These are phyloP conservation scores for Stegana nigrithorax DNA, from an alignment of 2,888 invertebrate genomes.

Conservation along the genomic window DNA sequence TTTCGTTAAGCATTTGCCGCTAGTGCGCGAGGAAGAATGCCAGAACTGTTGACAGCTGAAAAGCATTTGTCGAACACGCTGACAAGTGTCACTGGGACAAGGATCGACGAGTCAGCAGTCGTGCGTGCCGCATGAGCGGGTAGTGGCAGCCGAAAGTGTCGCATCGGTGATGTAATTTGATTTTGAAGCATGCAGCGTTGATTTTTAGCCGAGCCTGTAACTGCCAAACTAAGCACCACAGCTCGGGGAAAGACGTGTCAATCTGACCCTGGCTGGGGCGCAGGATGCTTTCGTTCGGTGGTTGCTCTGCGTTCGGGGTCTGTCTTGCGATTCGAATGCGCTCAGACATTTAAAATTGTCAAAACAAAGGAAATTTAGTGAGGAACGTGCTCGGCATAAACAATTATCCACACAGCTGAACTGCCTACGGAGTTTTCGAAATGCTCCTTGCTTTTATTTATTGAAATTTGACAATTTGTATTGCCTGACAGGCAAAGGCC, in stretches of 20 bases:
- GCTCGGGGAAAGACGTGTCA: no score
- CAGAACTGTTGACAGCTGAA: not conserved
- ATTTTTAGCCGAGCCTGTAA: constrained; percentile 29
- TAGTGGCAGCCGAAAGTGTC: not conserved
- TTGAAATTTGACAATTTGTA: not conserved
- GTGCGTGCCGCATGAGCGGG: not conserved
- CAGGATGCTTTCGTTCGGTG: no score
- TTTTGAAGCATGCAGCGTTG: constrained; percentile 37
- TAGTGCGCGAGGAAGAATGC: not conserved
- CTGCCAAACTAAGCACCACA: no score
- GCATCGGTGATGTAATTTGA: not conserved
- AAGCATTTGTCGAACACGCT: not conserved
- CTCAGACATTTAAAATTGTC: constrained; percentile 10
- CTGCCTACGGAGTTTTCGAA: not conserved
- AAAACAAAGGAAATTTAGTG: constrained; percentile 3
- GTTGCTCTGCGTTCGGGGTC: constrained; percentile 18
- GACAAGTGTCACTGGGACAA: not conserved
- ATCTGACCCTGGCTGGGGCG: no score
- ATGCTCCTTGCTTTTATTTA: not conserved
- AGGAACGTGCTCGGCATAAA: constrained; percentile 4
- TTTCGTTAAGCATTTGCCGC: no score
- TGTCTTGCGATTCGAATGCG: not conserved
- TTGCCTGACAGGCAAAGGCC: no score
- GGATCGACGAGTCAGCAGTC: not conserved
- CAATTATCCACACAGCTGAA: not conserved